Evolutionary conservation across 1,140 invertebrate species (phyloP).

Genomic region (Micrasema longulum): DNA sequence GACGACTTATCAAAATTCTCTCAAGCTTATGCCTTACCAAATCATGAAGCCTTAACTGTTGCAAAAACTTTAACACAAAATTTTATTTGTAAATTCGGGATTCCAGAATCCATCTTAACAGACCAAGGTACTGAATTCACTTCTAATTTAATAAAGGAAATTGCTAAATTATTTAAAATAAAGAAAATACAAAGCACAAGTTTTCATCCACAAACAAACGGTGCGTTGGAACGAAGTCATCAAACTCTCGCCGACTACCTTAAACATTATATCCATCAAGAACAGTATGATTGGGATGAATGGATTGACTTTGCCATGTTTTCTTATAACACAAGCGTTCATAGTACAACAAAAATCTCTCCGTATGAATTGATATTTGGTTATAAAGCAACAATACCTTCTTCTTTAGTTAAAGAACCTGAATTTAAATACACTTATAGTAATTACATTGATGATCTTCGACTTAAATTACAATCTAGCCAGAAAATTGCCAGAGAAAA

Average conservation of each 20-base stretch:
- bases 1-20: no score
- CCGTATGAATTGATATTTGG: conserved; percentile 63
- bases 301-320: conserved; percentile 55
- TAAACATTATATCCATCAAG: no score
- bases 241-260: conserved; percentile 58
- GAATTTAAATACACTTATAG: no score
- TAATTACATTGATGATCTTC: no score
- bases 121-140: conserved; percentile 58
- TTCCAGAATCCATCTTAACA: conserved; percentile 58
- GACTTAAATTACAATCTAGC: no score
- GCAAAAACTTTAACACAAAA: no score
- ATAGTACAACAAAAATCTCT: conserved; percentile 58
- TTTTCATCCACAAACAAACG: conserved; percentile 56
- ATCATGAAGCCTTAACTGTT: no score
- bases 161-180: conserved; percentile 43
- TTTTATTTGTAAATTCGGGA: no score
- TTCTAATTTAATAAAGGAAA: conserved; percentile 57
- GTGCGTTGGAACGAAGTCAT: conserved; percentile 58
- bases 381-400: conserved; percentile 55
- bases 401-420: no score
- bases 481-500: no score
- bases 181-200: conserved; percentile 41
- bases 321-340: conserved; percentile 46
- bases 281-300: conserved; percentile 59
- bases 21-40: no score